Evolutionary conservation across 1,140 invertebrate genomes (phyloP).

Genomic region (Maniola jurtina): DNA sequence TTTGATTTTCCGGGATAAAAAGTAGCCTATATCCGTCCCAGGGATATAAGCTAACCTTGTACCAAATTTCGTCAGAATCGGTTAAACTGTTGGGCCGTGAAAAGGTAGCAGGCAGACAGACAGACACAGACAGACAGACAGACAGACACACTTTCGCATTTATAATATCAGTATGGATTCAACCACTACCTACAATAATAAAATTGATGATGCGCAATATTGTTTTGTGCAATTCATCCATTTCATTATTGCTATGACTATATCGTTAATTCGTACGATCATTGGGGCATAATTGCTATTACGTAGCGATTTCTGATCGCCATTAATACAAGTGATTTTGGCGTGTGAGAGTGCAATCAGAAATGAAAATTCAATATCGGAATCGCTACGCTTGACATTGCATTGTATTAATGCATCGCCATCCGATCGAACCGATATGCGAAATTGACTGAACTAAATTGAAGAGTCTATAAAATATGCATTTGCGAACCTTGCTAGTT

Average conservation of each 20-base stretch:
- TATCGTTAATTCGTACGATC: slow-evolving; percentile 19
- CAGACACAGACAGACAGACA: too few relatives aligned
- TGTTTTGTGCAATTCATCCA: not conserved
- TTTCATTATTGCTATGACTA: slow-evolving; percentile 13
- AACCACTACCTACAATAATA: too few relatives aligned
- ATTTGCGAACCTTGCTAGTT: too few relatives aligned
- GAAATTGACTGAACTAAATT: slow-evolving; percentile 16
- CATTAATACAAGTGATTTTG: slow-evolving; percentile 29
- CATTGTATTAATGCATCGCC: slow-evolving; percentile 17
- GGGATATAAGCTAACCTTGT: too few relatives aligned
- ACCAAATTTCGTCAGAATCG: too few relatives aligned
- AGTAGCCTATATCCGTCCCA: too few relatives aligned
- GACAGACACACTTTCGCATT: too few relatives aligned
- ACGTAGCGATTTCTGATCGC: slow-evolving; percentile 20
- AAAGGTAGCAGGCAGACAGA: too few relatives aligned
- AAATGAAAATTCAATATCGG: slow-evolving; percentile 27
- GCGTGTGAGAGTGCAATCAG: slow-evolving; percentile 20
- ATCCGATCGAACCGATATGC: slow-evolving; percentile 11
- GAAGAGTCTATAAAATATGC: not conserved
- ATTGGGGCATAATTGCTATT: slow-evolving; percentile 22
- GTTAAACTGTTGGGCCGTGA: too few relatives aligned
- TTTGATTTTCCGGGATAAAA: too few relatives aligned
- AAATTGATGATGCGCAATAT: too few relatives aligned
- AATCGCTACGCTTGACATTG: slow-evolving; percentile 20
- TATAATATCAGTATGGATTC: too few relatives aligned